Base-by-base conservation (phyloP, 2,888 invertebrate genomes). In the Schrankia costaestrigalis region DNA sequence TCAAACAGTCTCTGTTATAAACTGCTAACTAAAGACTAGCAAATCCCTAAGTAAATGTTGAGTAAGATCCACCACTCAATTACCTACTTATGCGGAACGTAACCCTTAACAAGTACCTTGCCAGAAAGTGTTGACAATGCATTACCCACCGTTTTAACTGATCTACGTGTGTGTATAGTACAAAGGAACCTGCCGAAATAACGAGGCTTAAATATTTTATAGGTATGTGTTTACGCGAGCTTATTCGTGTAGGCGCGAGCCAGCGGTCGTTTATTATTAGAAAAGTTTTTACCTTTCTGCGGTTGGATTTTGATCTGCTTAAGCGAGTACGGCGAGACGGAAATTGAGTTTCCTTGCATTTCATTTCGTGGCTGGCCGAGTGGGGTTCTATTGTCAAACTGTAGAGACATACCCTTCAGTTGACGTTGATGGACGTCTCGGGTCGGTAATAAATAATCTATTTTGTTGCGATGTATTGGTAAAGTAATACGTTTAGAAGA, bases 301-400 rank as follows among this genome's bases (percentile, higher is more conserved):
- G 55, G 63, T 46, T 37, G 54, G 50, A 60, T 64, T 64, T 57
- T 46, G 54, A 60, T 63, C 55, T 53, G 53, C 41, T 30, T 47
- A 41, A 56, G 58, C 56, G 57, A 50, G 51, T 36, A 52, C 59
- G 62, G 57, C 47, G 37, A 46, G 52, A 48, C 63, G 76, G 74
- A 80, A 78, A 80, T 79, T 74, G 70, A 64, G 62, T 77, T 73
- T 65, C 58, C 62, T 63, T 73, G 65, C 72, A 69, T 78, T 71
- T 69, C 67, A 65, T 74, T 78, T 69, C 55, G 64, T 57, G 71
- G 55, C 44, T 57, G 56, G 40, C 45, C 34, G 46, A 44, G 41
- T 32, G 41, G 56, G 46, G 33, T 48, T 47, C 45, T 56, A 62
- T 65, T 71, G 67, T 66, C 52, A 53, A 54, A 46, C 40, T 46